Base-by-base conservation (phyloP, 2,113 vertebrate species). In the Lethenteron reissneri region DNA sequence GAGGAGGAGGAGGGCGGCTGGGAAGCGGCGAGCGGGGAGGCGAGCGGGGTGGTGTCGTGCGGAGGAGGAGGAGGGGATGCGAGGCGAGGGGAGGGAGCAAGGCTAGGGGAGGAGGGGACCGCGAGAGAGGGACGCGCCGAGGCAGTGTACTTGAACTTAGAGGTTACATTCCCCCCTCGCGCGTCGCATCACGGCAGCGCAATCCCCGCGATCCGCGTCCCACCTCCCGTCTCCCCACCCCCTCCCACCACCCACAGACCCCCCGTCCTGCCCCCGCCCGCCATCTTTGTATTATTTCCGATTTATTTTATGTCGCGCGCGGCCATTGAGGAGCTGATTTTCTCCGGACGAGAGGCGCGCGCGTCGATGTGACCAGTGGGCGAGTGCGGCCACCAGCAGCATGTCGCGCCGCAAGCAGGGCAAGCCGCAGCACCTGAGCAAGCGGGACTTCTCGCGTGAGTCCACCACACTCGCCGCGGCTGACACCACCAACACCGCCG, bases 371-470 rank as follows among this genome's bases (percentile, higher is more conserved):
- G 78, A 79, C 79, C 83, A 83, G 82, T 85, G 83, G 80, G 83
- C 81, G 83, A 83, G 85, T 83, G 73, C 79, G 79, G 79, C 80
- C 83, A 92, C 86, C 88, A 97, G 80, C 83, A 92, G 86, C 88
- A 97, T 96, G 92, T 97, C 92, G 90, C 92, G 92, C 90, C 90
- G 92, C 85, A 97, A 97, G 90, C 92, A 97, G 88, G 92, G 92
- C 87, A 97, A 96, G 85, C 92, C 92, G 80, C 90, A 95, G 89
- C 92, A 97, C 90, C 91, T 97, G 86, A 97, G 92, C 89, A 96
- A 96, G 86, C 90, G 92, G 88, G 92, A 94, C 87, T 95, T 95
- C 85, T 96, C 90, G 85, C 92, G 92, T 96, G 92, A 97, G 92
- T 96, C 90, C 76, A 80, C 78, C 79, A 5, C 41, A 41, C 41